These are phyloP conservation scores for Lasioglossum marginatum DNA, from an alignment of 2,888 invertebrate genomes.

Conservation along the genomic window DNA sequence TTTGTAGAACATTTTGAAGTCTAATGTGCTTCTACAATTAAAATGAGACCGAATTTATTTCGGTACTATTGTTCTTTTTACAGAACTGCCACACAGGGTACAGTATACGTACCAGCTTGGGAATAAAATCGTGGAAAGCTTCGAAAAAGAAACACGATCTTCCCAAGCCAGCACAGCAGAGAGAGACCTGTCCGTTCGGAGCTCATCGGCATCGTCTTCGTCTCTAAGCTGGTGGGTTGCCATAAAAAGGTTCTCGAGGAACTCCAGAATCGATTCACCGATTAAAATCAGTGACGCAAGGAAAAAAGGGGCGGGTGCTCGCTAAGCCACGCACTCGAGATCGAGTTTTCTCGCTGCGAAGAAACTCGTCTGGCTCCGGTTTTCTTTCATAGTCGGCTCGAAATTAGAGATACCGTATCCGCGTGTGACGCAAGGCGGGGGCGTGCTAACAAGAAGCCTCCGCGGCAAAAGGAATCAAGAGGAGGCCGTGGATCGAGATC, in stretches of 20 bases:
- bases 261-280: background rate
- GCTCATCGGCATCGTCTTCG: background rate
- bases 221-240: background rate
- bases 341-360: background rate
- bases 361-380: background rate
- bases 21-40: no score
- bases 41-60: no score
- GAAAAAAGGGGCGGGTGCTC: background rate
- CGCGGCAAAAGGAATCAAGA: constrained; percentile 48
- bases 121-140: background rate
- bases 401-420: constrained; percentile 33
- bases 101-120: no score
- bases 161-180: background rate
- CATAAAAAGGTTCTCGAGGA: background rate
- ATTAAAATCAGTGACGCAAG: background rate
- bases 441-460: constrained; percentile 27
- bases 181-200: background rate
- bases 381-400: background rate
- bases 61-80: no score
- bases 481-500: constrained; percentile 36
- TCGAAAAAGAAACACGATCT: background rate
- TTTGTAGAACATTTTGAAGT: no score
- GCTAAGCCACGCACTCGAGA: background rate
- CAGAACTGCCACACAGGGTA: no score
- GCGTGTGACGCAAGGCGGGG: constrained; percentile 14